Conservation (phyloP, 2,113 vertebrate species). For the Tragelaphus imberbis region DNA sequence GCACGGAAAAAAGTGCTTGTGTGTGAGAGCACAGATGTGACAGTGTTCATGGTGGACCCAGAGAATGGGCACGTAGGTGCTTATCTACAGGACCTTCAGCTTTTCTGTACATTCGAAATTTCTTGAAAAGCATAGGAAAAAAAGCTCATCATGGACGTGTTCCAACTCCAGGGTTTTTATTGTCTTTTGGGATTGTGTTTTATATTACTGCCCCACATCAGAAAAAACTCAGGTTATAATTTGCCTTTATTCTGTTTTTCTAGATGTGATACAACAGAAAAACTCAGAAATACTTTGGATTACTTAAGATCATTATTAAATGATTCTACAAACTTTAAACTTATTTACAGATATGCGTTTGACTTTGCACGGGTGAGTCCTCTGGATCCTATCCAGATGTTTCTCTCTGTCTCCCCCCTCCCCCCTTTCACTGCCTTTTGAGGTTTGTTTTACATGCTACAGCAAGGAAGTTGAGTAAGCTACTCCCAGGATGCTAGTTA, state of each 20-base stretch:
- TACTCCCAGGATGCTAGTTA: conserved; percentile 27
- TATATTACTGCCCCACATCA: not conserved
- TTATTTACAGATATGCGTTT: conserved; percentile 99
- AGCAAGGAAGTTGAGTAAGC: not conserved
- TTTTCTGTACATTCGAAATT: not conserved
- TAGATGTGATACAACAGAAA: conserved; percentile 98
- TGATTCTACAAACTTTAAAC: conserved; percentile 98
- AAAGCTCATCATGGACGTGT: not conserved
- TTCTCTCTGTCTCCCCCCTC: not conserved
- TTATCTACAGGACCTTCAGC: not conserved
- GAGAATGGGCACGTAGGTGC: no score
- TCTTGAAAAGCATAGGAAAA: not conserved
- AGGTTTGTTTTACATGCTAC: conserved; percentile 18
- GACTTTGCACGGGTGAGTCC: conserved; percentile 98
- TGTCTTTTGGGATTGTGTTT: conserved; percentile 23
- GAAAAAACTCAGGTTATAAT: conserved; percentile 51
- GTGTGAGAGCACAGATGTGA: not conserved
- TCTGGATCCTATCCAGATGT: conserved; percentile 44
- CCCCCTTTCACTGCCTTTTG: not conserved
- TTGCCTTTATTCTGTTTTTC: conserved; percentile 70
- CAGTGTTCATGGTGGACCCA: not conserved
- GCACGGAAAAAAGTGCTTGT: not conserved
- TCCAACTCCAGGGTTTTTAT: not conserved
- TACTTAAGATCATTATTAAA: conserved; percentile 98
- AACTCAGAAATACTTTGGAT: conserved; percentile 96